phyloP scores from a whole-genome alignment of 2,888 invertebrate genomes.

The Tipula unca region DNA sequence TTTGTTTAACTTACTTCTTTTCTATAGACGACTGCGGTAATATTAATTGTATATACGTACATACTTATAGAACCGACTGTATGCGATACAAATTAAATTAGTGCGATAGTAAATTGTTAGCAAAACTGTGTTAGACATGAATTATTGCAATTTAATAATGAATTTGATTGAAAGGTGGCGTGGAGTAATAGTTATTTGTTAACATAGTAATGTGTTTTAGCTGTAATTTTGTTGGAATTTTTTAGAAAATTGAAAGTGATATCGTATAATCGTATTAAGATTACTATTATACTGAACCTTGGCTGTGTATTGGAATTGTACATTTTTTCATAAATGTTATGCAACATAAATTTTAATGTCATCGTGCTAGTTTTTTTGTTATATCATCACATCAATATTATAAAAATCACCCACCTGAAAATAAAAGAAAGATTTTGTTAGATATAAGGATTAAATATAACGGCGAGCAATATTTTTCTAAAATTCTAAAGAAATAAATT shows the following conservation, averaged over 20 bases:
- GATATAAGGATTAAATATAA: no score
- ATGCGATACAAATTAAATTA: not conserved
- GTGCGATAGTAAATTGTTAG: not conserved
- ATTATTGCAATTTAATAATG: not conserved
- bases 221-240: not conserved
- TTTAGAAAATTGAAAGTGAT: not conserved
- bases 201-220: not conserved
- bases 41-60: not conserved
- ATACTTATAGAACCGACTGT: not conserved
- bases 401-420: not conserved
- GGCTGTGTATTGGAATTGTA: no score
- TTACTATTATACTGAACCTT: not conserved
- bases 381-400: no score
- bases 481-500: not conserved
- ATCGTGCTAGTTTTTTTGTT: no score
- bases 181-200: not conserved
- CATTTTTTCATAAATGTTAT: no score
- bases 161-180: not conserved
- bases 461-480: no score
- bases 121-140: not conserved
- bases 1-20: not conserved
- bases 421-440: not conserved
- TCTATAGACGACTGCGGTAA: not conserved
- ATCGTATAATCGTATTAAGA: not conserved
- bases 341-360: no score